A percentile compares a stretch with the other conserved stretches of the same genome.
Conservation (phyloP, 2,113 vertebrate species). For the Syngnathus typhle region DNA sequence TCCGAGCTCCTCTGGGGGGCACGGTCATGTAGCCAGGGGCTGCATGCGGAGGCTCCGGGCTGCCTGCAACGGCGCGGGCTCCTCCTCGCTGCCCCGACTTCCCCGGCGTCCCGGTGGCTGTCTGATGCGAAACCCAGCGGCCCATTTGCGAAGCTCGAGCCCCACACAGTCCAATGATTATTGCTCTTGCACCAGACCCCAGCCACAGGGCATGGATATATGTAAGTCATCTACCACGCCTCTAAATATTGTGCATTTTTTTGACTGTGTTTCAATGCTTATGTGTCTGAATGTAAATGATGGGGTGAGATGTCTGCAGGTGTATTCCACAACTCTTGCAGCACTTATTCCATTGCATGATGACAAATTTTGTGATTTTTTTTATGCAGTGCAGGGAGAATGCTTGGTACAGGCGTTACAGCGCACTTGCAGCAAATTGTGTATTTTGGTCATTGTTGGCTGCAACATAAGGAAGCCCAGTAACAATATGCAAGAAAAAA, state of each 20-base stretch:
- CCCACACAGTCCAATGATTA: conserved; percentile 23
- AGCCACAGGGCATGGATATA: conserved; percentile 30
- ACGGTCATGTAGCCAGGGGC: conserved; percentile 8
- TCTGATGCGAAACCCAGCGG: conserved; percentile 10
- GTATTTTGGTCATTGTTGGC: neutral
- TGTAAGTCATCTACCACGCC: conserved; percentile 13
- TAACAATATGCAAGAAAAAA: neutral
- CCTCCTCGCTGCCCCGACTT: neutral
- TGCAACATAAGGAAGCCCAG: neutral
- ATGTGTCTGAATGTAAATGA: neutral
- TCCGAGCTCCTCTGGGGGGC: conserved; percentile 8
- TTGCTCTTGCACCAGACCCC: conserved; percentile 14
- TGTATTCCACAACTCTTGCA: neutral
- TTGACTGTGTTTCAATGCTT: neutral
- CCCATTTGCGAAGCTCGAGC: conserved; percentile 14
- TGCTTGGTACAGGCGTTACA: neutral
- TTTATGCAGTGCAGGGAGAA: neutral
- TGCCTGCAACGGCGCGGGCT: neutral
- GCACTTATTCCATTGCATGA: neutral
- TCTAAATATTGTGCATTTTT: neutral
- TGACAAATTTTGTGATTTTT: neutral
- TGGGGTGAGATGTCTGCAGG: neutral
- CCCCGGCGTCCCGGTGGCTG: conserved; percentile 1
- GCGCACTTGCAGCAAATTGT: neutral
- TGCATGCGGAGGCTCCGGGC: conserved; percentile 6